Evolutionary conservation across 1,140 invertebrate genomes (phyloP), one percentile per base, ranked within the genome.

Genomic region (Conus ventricosus): DNA sequence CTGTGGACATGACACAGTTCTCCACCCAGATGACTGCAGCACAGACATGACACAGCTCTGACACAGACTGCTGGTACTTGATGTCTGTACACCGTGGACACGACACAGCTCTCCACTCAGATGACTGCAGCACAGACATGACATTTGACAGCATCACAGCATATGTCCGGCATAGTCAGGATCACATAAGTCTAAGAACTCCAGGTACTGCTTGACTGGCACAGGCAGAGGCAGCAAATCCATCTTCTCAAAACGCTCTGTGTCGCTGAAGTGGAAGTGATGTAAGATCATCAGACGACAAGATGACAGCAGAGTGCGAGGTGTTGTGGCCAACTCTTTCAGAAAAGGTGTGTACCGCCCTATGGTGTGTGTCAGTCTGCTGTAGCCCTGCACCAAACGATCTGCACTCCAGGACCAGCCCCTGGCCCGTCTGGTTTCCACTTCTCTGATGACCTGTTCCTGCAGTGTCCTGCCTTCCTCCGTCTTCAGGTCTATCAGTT

Each of bases 221-320:
- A 13, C 51, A 20, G 81, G 23, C 53, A 83, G 51, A 6, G 23
- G 51, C 20, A 55, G 53, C 15, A 23, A 10, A 23, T 83, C 20
- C 81, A n/a, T 54, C 13, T 10, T 15, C 13, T 54, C 15, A 27
- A 15, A 5, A 23, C 53, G 51, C 0, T 23, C 4, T 10, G 54
- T n/a, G 23, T 55, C 13, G 53, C 81, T n/a, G 51, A 55, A 27
- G 39, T n/a, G 20, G 81, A 83, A n/a, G 81, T 23, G 23, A 53
- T 20, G 81, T 83, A 53, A 83, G 81, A 83, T 83, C 81, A 55
- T 51, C 81, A 83, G 81, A 23, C 81, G 81, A 55, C 81, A 83
- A 27, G 54, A 55, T 15, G 53, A 55, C 81, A 51, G 39, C 81
- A 83, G 81, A 51, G 25, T 54, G 81, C 81, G 81, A 55, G 81